Evolutionary conservation across 2,888 invertebrate genomes (phyloP), one percentile per base, ranked within the genome.

Genomic region (Baccha elongata): DNA sequence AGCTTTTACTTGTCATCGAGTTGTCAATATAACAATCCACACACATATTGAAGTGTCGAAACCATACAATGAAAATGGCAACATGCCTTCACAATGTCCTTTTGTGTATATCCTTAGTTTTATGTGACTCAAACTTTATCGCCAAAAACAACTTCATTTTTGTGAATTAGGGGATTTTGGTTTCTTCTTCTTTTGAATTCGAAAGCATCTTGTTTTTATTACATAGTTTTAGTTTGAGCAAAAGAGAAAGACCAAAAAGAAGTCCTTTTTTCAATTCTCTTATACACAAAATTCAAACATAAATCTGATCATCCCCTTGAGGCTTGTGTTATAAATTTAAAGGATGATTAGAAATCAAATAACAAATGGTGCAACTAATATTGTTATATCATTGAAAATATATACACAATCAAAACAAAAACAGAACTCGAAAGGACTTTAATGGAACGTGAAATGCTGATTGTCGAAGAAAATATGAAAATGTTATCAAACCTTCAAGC

Each of bases 141-240:
- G 17, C 29, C 44, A 46, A 15, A 76, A 72, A 73, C 72, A 68
- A 67, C 53, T 73, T 60, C 60, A 79, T 79, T 73, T n/a, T n/a
- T n/a, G n/a, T n/a, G n/a, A n/a, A n/a, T n/a, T 52, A 21, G 65
- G 7, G 65, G 42, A 46, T 60, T 37, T 52, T 23, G 32, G 37
- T 64, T 60, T 71, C 35, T 37, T 62, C 32, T 42, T 62, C 15
- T 42, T 44, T 13, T 58, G 35, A 78, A 65, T 58, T 48, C 35
- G 46, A 67, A 67, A 60, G 62, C 79, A 79, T 79, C 73, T 79
- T 79, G 73, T 48, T 68, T 79, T 79, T 79, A 79, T 62, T 73
- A 62, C 67, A 40, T 32, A 19, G 46, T 21, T 55, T 32, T 55
- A 19, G 21, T 15, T 10, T 17, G 13, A 8, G 5, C 1, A 15